Percentiles rank a stretch among this genome's conserved stretches.
Conservation (phyloP, 2,888 invertebrate genomes). For the Hyalella azteca region DNA sequence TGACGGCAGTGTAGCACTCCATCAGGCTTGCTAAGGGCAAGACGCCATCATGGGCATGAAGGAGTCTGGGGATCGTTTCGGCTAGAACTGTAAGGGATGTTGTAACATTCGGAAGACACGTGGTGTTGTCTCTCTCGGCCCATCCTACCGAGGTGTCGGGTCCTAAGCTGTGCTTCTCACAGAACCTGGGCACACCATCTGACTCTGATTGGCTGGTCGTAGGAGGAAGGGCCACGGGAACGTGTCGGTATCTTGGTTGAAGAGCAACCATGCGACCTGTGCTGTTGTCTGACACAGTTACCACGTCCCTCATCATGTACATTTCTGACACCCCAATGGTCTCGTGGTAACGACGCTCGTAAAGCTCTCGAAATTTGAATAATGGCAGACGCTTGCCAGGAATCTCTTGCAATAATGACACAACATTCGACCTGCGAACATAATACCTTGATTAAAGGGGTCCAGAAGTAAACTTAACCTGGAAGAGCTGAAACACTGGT, state of each 20-base stretch:
- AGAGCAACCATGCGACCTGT: constrained; percentile 76
- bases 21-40: constrained; percentile 79
- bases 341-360: constrained; percentile 80
- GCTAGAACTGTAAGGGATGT: constrained; percentile 71
- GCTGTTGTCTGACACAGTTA: constrained; percentile 71
- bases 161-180: constrained; percentile 65
- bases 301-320: constrained; percentile 77
- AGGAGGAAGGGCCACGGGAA: constrained; percentile 65
- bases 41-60: constrained; percentile 77
- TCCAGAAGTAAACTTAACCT: too few relatives aligned
- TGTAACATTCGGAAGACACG: constrained; percentile 69
- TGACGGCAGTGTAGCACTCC: constrained; percentile 79
- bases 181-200: constrained; percentile 58
- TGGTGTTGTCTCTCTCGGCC: constrained; percentile 75
- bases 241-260: constrained; percentile 70
- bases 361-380: constrained; percentile 81
- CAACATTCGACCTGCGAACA: constrained; percentile 72
- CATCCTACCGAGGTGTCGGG: constrained; percentile 68
- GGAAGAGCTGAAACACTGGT: too few relatives aligned
- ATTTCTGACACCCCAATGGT: constrained; percentile 68
- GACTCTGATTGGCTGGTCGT: constrained; percentile 60
- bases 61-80: constrained; percentile 71
- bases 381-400: constrained; percentile 77
- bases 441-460: too few relatives aligned
- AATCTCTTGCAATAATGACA: constrained; percentile 77